A percentile compares a stretch with the other conserved stretches of the same genome.
phyloP scores from a whole-genome alignment of 2,797 vertebrate genomes.

The Eurystomus glaucurus region DNA sequence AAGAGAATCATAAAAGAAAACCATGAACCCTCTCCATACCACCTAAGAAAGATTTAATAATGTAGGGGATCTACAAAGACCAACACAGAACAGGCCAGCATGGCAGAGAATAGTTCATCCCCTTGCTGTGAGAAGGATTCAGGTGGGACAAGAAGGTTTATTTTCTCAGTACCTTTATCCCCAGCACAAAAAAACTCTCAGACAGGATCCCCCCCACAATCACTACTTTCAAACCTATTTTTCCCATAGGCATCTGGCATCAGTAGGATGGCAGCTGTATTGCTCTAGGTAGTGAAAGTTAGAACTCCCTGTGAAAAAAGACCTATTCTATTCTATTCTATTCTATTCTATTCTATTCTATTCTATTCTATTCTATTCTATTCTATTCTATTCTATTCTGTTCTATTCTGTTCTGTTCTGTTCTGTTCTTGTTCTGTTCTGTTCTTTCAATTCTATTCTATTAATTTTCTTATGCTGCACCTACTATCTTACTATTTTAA shows the following conservation, averaged over 20 bases:
- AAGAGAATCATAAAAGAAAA: background rate
- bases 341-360: background rate
- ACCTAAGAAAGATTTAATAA: background rate
- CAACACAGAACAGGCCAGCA: background rate
- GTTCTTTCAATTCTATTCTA: background rate
- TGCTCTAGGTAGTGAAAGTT: background rate
- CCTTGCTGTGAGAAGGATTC: constrained; percentile 20
- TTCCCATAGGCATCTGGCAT: background rate
- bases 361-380: background rate
- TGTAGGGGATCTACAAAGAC: background rate
- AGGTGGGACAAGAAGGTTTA: background rate
- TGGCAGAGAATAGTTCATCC: background rate
- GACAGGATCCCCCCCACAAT: background rate
- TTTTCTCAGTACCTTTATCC: background rate
- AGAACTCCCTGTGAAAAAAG: background rate
- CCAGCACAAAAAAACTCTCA: background rate
- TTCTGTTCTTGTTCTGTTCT: background rate
- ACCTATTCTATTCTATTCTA: background rate
- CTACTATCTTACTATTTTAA: background rate
- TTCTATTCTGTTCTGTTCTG: background rate
- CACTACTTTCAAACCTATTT: constrained; percentile 10
- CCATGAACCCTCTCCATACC: background rate
- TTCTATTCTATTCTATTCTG: background rate
- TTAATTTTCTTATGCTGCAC: background rate
- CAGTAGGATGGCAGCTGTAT: background rate